Percentiles rank a stretch among this genome's conserved stretches.
Conservation (phyloP, 1,140 invertebrate species). For the Augochlora pura region DNA sequence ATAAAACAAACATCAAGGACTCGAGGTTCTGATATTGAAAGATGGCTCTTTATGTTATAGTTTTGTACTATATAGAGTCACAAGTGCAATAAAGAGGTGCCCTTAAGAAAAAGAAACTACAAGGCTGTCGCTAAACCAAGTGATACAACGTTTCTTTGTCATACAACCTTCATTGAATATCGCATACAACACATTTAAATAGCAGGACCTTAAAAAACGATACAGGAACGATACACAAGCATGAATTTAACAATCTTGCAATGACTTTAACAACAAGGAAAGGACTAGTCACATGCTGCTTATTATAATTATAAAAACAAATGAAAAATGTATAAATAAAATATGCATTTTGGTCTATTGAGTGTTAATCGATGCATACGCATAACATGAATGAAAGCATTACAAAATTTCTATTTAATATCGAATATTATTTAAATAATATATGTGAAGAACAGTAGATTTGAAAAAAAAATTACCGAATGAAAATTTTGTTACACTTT, state of each 20-base stretch:
- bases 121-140: not conserved
- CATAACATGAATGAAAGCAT: not conserved
- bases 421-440: not conserved
- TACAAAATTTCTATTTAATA: not conserved
- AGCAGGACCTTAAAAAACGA: not conserved
- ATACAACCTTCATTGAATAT: conserved; percentile 5
- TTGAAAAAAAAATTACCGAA: not conserved
- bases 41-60: not conserved
- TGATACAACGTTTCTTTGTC: conserved; percentile 11
- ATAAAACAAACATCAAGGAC: not conserved
- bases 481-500: not conserved
- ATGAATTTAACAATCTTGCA: not conserved
- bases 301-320: not conserved
- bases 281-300: conserved; percentile 20
- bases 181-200: not conserved
- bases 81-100: conserved; percentile 52
- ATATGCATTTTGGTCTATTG: not conserved
- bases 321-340: not conserved
- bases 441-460: too few relatives aligned
- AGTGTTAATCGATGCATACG: conserved; percentile 4
- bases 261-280: not conserved
- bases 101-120: conserved; percentile 6
- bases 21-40: not conserved
- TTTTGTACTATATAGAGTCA: conserved; percentile 5
- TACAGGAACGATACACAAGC: not conserved